Base-by-base conservation (phyloP, 1,140 invertebrate genomes). In the Frieseomelitta varia region DNA sequence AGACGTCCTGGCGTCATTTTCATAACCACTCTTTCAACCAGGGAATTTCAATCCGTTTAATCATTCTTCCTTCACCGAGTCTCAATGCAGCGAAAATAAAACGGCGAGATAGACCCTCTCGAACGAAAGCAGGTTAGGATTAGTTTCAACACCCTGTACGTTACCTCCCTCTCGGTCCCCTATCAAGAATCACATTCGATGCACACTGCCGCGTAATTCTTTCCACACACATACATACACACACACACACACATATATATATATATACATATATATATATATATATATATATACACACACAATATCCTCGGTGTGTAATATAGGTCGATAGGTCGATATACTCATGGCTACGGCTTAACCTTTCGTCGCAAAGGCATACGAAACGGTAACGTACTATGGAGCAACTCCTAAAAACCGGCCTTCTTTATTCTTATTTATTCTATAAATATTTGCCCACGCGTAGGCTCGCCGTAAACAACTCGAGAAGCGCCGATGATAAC, bases 251-350 rank as follows among this genome's bases (percentile, higher is more conserved):
- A 39, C 4, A 39, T 6, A 30, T 30, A 30, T 30, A n/a, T n/a
- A n/a, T n/a, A n/a, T n/a, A n/a, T n/a, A n/a, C n/a, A n/a, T n/a
- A n/a, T n/a, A n/a, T n/a, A n/a, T n/a, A n/a, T n/a, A n/a, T n/a
- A n/a, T n/a, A n/a, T n/a, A n/a, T 4, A 39, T 4, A 39, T 4
- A 39, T 14, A 53, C 14, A 34, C 19, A 12, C 47, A 27, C 27
- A 58, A 39, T 39, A 39, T 4, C 6, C 14, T 34, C 8, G 0
- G 17, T 47, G 10, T 21, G 0, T 39, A 30, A 81, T 75, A 81
- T 81, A 81, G 79, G 79, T 81, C 72, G 79, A 81, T 82, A 83
- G 81, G 75, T 78, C 81, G 81, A 84, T 84, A 82, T 78, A 83
- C 63, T 83, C 81, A 83, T 61, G 81, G 72, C 65, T 83, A 69